Evolutionary conservation across 2,888 invertebrate genomes (phyloP).

Genomic region (Helleia helle): DNA sequence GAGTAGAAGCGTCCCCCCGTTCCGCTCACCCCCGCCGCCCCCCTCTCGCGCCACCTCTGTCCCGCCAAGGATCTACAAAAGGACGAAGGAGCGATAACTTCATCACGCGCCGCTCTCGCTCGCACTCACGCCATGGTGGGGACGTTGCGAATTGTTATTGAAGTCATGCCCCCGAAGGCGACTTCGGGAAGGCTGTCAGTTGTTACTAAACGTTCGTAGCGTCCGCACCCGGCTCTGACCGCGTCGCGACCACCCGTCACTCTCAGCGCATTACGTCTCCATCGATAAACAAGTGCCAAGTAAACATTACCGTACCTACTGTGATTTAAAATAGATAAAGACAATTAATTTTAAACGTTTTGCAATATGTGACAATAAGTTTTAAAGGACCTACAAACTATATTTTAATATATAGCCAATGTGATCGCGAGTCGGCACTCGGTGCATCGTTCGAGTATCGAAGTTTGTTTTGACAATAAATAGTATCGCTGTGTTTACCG

Average conservation of each 20-base stretch:
- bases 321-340: slow-evolving; percentile 44
- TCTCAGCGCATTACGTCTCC: no score
- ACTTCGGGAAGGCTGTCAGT: slow-evolving; percentile 74
- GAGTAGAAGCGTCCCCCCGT: slow-evolving; percentile 65
- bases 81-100: slow-evolving; percentile 76
- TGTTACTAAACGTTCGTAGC: slow-evolving; percentile 69
- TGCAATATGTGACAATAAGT: slow-evolving; percentile 35
- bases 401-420: slow-evolving; percentile 30
- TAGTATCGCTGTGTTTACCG: slow-evolving; percentile 44
- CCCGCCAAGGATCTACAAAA: slow-evolving; percentile 72
- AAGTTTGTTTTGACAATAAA: slow-evolving; percentile 23
- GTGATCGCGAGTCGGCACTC: slow-evolving; percentile 11
- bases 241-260: slow-evolving; percentile 44
- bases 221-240: slow-evolving; percentile 58
- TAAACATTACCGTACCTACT: slow-evolving; percentile 34
- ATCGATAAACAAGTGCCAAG: slow-evolving; percentile 54
- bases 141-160: slow-evolving; percentile 75
- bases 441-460: slow-evolving; percentile 9
- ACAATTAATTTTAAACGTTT: slow-evolving; percentile 30
- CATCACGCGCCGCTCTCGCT: slow-evolving; percentile 66
- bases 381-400: slow-evolving; percentile 31
- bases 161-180: slow-evolving; percentile 75
- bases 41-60: slow-evolving; percentile 52
- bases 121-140: slow-evolving; percentile 67
- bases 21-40: slow-evolving; percentile 41